Evolutionary conservation across 2,113 vertebrate species (phyloP), one percentile per base, ranked within the genome.

Genomic region (Beaufortia kweichowensis): DNA sequence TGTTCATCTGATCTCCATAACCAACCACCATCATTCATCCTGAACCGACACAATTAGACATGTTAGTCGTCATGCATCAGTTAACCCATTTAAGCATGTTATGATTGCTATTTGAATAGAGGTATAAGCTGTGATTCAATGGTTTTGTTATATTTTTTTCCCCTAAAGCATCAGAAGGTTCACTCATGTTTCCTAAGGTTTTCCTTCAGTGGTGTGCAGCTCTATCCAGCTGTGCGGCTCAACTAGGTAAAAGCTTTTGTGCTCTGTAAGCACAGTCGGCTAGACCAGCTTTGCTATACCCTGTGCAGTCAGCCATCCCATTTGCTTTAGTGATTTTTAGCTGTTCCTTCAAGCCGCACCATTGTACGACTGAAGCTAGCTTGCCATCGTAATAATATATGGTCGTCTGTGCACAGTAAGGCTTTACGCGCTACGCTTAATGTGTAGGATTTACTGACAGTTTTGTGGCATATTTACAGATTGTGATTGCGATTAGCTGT

Each of bases 151-250:
- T 88, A 82, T 86, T 78, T 78, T 83, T 85, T 66, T n/a, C n/a
- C n/a, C 87, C 64, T 63, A 78, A 88, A 84, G 83, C 84, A 79
- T 59, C 85, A 81, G 83, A 86, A 82, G 82, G 79, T 77, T 80
- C 85, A 85, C 85, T 88, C 79, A 92, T 91, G 89, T 83, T 91
- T 81, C 90, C 90, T 87, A 86, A 89, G 85, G 89, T 90, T 89
- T 89, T 91, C 80, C 91, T 92, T 89, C 89, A 89, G 86, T 90
- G 90, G 89, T 89, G 85, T 75, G 80, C 87, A 80, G 88, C 89
- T 74, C 77, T 89, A 81, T 89, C 88, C 26, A 86, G 87, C 86
- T 90, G 90, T 59, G 84, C 88, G 65, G 85, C 89, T 82, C 70
- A 86, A 87, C 82, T 91, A 90, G 90, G 90, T 91, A 90, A 91